Evolutionary conservation across 2,888 invertebrate species (phyloP), one percentile per base, ranked within the genome.

Genomic region (Eupithecia centaureata): DNA sequence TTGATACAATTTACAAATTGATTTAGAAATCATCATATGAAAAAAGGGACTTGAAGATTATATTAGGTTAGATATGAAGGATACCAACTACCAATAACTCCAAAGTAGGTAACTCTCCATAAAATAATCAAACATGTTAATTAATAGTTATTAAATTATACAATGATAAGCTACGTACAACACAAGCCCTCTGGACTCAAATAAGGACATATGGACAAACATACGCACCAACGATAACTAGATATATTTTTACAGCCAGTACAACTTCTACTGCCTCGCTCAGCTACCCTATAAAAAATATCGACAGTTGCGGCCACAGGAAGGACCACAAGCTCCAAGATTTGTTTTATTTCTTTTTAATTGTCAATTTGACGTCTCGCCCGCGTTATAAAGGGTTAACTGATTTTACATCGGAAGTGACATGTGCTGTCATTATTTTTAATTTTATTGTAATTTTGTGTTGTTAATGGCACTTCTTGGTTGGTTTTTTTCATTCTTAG

Each of bases 301-400:
- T 86, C 89, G 90, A 87, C 92, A 91, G 91, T 91, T 92, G 92
- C 83, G 69, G 77, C 85, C 87, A 88, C 90, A 90, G 86, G 84
- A 57, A 57, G 57, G 32, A 57, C 87, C 86, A 80, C 82, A 52
- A 54, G 38, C 54, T 38, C 28, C 54, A 82, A 84, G 92, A 92
- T 93, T 92, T 92, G 92, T 92, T 92, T 92, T 92, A 93, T 93
- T 91, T 90, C 90, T 91, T 92, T 93, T 92, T 93, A 93, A 93
- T 93, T 93, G 91, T 92, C 83, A 81, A 78, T 76, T 73, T 74
- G 76, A 82, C 70, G 66, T 67, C 78, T 80, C 79, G 75, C 79
- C 81, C 61, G 65, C 73, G 65, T 86, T 85, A 85, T 83, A 77
- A 82, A 82, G 85, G 85, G 84, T 89, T 89, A 90, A 89, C 85